Evolutionary conservation across 2,888 invertebrate genomes (phyloP).

Genomic region (Macropis europaea): DNA sequence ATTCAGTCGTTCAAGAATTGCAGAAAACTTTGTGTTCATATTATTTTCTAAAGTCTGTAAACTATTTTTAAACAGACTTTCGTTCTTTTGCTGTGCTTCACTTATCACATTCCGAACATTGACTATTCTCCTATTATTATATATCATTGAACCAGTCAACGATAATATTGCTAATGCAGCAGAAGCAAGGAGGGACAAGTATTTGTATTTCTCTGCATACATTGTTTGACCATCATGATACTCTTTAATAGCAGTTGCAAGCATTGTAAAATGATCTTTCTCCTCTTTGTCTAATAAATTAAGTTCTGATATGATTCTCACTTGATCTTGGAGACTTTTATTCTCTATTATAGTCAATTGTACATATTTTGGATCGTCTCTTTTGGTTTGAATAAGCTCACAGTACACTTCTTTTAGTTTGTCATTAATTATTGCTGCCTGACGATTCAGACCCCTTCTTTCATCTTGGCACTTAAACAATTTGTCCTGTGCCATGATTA

Average conservation of each 20-base stretch:
- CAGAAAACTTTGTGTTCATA: conserved; percentile 2
- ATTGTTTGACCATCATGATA: conserved; percentile 76
- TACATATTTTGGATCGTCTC: conserved; percentile 76
- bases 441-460: conserved; percentile 64
- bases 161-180: conserved; percentile 71
- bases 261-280: conserved; percentile 72
- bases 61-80: conserved; percentile 54
- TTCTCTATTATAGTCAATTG: conserved; percentile 76
- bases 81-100: conserved; percentile 66
- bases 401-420: conserved; percentile 74
- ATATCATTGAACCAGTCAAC: conserved; percentile 72
- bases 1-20: not conserved
- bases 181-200: conserved; percentile 75
- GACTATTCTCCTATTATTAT: conserved; percentile 72
- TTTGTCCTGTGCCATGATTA: conserved; percentile 72
- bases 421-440: conserved; percentile 61
- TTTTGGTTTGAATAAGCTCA: conserved; percentile 72
- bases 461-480: conserved; percentile 74
- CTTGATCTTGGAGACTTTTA: conserved; percentile 73
- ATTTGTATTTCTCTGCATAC: conserved; percentile 75
- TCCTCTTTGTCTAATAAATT: conserved; percentile 73
- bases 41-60: conserved; percentile 50
- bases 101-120: conserved; percentile 67
- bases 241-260: conserved; percentile 77
- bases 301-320: conserved; percentile 64